Evolutionary conservation across 2,797 vertebrate species (phyloP), one percentile per base, ranked within the genome.

Genomic region (Mastacembelus armatus): DNA sequence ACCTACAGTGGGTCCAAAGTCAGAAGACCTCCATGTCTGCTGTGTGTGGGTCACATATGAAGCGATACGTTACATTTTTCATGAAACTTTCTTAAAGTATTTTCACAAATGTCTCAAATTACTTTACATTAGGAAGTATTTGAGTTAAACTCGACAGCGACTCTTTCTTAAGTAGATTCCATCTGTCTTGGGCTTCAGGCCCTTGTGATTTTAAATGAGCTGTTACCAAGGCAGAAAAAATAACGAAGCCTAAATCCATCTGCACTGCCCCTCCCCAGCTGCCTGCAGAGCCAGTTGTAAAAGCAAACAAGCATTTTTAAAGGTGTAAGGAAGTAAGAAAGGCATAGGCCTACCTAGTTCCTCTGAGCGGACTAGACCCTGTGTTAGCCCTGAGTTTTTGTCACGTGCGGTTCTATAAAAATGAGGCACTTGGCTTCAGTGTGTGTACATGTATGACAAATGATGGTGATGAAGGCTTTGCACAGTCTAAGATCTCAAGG

Each of bases 231-330:
- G 63, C 76, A 83, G 78, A 81, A 83, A 76, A 85, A 87, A 88
- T 82, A 89, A 88, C 22, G 55, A 79, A 89, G 63, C 60, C 75
- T 61, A 40, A 85, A 82, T 83, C 87, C 81, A 80, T 88, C 81
- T 86, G 79, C 9, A 33, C 71, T 51, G 49, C 77, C 81, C 83
- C 81, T 80, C 88, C 75, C 77, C 72, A 67, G 47, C 81, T 80
- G 80, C 77, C 83, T 74, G 54, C 62, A 51, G 80, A 83, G 73
- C 74, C 85, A 76, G 88, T 89, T 91, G 85, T 88, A 85, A 90
- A 90, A 92, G 85, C 77, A 93, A 91, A 91, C 84, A 89, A 82
- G 82, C 79, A 58, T 79, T 88, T 90, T 89, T 85, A 88, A 88
- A 89, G 80, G 78, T 83, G 78, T 74, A 80, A 78, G 75, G 79